Evolutionary conservation across 1,140 invertebrate species (phyloP).

Genomic region (Drosophila pallidifrons): DNA sequence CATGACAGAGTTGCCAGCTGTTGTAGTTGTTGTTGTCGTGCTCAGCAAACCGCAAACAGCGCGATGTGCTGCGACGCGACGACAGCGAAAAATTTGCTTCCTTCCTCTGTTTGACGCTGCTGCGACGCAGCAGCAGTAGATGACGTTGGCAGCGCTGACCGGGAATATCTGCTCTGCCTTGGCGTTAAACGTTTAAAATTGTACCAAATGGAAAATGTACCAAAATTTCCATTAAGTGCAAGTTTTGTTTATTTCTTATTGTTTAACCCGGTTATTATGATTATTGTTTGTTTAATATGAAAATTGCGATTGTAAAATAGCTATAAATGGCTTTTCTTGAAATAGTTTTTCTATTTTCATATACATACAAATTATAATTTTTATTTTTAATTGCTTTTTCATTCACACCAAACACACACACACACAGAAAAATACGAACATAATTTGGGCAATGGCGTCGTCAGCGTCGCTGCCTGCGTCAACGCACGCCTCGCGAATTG

Average conservation of each 20-base stretch:
- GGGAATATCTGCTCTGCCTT: slow-evolving; percentile 6
- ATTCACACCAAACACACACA: slow-evolving; percentile 20
- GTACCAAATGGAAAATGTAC: not conserved
- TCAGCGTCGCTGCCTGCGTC: slow-evolving; percentile 30
- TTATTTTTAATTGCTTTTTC: slow-evolving; percentile 33
- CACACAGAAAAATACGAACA: slow-evolving; percentile 36
- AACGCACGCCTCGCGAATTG: slow-evolving; percentile 52
- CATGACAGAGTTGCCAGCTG: slow-evolving; percentile 31
- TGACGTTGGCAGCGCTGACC: slow-evolving; percentile 1
- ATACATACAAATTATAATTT: slow-evolving; percentile 23
- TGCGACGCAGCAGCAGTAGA: not conserved
- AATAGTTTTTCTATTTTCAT: slow-evolving; percentile 4
- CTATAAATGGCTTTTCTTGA: not conserved
- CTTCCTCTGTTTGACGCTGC: slow-evolving; percentile 33
- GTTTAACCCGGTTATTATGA: no score
- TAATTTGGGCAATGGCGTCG: slow-evolving; percentile 55
- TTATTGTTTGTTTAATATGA: no score
- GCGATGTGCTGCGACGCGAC: slow-evolving; percentile 19
- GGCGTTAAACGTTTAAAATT: slow-evolving; percentile 21
- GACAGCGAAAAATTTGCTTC: slow-evolving; percentile 37
- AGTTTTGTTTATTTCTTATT: no score
- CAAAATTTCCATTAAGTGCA: not conserved
- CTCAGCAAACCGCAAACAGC: slow-evolving; percentile 40
- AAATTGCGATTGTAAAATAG: not conserved
- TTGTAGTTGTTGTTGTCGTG: slow-evolving; percentile 43